These are phyloP conservation scores for Lycia hirtaria DNA, from an alignment of 2,888 invertebrate species.

Conservation along the genomic window DNA sequence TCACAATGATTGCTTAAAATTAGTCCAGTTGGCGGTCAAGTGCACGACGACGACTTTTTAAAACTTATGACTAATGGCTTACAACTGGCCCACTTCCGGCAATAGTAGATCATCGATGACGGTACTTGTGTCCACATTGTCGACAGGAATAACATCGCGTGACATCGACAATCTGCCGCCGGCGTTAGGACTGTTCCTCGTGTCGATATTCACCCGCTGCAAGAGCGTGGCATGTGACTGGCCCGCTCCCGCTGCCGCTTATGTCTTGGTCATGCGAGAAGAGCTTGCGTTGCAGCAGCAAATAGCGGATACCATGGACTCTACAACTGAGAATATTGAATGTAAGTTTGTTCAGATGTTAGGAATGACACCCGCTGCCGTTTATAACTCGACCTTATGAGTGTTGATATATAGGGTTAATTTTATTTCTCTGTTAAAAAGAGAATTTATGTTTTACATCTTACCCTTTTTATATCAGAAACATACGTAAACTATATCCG, in stretches of 20 bases:
- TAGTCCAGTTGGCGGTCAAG: no score
- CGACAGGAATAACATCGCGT: slow-evolving; percentile 87
- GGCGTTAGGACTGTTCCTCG: slow-evolving; percentile 84
- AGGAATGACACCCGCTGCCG: no score
- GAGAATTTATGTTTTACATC: no score
- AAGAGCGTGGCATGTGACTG: slow-evolving; percentile 67
- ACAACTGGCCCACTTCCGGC: no score
- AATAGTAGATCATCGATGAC: no score
- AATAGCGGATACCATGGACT: slow-evolving; percentile 54
- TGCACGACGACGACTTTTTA: no score
- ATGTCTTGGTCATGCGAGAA: slow-evolving; percentile 89
- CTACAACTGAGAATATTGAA: slow-evolving; percentile 65
- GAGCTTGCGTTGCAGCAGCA: slow-evolving; percentile 87
- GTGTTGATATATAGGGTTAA: no score
- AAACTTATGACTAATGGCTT: no score
- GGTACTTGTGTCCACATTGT: neutral
- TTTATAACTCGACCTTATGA: no score
- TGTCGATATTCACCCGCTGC: slow-evolving; percentile 89
- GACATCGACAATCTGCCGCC: slow-evolving; percentile 90
- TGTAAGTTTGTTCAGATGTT: no score
- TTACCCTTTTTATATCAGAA: neutral
- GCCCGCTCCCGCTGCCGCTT: slow-evolving; percentile 91
- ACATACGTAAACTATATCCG: neutral
- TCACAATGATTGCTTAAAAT: no score
- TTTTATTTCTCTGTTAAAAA: no score